Conservation (phyloP, 1,140 invertebrate species). For the Caenorhabditis latens region DNA sequence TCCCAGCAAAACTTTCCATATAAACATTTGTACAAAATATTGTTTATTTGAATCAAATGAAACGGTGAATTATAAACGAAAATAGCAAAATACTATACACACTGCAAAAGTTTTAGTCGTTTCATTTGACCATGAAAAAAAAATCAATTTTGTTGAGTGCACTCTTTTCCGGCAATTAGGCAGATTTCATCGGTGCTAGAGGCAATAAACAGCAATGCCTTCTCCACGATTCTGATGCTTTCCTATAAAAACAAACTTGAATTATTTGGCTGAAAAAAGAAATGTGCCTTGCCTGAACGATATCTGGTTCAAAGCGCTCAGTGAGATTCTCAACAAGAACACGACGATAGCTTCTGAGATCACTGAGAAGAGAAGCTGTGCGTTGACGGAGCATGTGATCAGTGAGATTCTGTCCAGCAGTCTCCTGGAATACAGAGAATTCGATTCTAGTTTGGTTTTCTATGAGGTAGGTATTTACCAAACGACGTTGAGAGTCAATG, state of each 20-base stretch:
- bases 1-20: no score
- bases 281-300: not conserved
- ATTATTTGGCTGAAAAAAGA: not conserved
- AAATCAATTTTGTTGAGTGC: not conserved
- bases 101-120: no score
- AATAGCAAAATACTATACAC: no score
- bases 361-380: not conserved
- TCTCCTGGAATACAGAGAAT: not conserved
- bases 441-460: not conserved
- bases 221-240: slow-evolving; percentile 5
- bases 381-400: not conserved
- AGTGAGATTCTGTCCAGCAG: not conserved
- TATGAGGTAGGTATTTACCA: not conserved
- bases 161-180: slow-evolving; percentile 4
- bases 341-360: slow-evolving; percentile 1
- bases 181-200: slow-evolving; percentile 22
- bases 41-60: no score
- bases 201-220: not conserved
- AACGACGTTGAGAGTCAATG: not conserved
- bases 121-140: not conserved
- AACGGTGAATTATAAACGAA: no score
- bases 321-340: not conserved
- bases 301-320: not conserved
- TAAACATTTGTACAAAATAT: no score
- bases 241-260: not conserved